Base-by-base conservation (phyloP, 2,888 invertebrate genomes). In the Megalurothrips usitatus region DNA sequence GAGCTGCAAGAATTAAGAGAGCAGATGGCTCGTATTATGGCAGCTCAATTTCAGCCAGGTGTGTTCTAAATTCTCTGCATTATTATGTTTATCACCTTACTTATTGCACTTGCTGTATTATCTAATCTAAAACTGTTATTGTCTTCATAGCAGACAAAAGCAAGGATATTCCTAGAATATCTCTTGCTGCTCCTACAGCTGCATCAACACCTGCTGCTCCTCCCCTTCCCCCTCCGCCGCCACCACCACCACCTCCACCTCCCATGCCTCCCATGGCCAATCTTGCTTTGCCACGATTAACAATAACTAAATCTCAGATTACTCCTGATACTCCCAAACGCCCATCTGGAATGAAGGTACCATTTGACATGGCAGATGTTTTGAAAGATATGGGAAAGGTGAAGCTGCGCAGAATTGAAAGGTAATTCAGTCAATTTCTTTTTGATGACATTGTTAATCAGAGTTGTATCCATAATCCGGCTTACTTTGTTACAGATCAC, bases 381-480 rank as follows among this genome's bases (percentile, higher is more conserved):
- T 26, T 75, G 9, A 75, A 75, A 75, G 68, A 75, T 26, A 75
- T 75, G 68, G 68, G 68, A 26, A 75, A 75, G 23, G 68, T 75
- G 26, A 75, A 75, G 26, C 68, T 75, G 12, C 68, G 68, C 0
- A n/a, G 68, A 9, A 75, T 75, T 9, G 68, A 75, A 75, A 75
- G 68, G 68, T 75, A 75, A 58, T 6, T 19, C 52, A 17, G 17
- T 58, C 2, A 14, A 58, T 1, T 17, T 58, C 6, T 14, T 17
- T 58, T 58, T 58, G 2, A 6, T 14, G 17, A 58, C n/a, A n/a
- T n/a, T n/a, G n/a, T n/a, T n/a, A 43, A 43, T 43, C 34, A 43
- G 0, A 58, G 58, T 17, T 58, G n/a, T n/a, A n/a, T 58, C 6
- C 6, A 58, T 12, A 58, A 14, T n/a, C 14, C 11, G 10, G 11